Evolutionary conservation across 2,888 invertebrate species (phyloP).

Genomic region (Pardosa pseudoannulata): DNA sequence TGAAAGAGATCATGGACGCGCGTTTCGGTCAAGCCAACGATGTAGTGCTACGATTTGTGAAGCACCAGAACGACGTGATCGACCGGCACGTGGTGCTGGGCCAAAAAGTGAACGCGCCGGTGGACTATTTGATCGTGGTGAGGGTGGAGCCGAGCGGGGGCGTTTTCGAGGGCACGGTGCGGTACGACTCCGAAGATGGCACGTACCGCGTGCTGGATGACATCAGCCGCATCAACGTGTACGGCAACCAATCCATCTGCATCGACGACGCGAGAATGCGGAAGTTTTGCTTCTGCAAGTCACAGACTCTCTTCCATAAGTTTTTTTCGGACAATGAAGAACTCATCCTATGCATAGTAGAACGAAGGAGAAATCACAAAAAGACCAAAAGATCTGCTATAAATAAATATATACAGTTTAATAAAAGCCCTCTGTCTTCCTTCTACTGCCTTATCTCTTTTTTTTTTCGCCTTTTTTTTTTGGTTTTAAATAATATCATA

Average conservation of each 20-base stretch:
- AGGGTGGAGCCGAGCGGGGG: slow-evolving; percentile 84
- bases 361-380: too few species aligned
- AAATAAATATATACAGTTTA: background rate
- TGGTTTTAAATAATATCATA: too few species aligned
- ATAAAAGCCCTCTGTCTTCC: background rate
- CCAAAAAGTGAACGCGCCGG: slow-evolving; percentile 65
- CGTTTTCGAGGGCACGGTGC: slow-evolving; percentile 88
- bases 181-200: slow-evolving; percentile 76
- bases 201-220: slow-evolving; percentile 82
- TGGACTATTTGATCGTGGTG: slow-evolving; percentile 82
- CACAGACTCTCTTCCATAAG: slow-evolving; percentile 45
- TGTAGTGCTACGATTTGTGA: slow-evolving; percentile 63
- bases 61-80: slow-evolving; percentile 70
- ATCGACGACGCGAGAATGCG: slow-evolving; percentile 76
- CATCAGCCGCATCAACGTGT: slow-evolving; percentile 78
- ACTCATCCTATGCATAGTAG: slow-evolving; percentile 29
- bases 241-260: slow-evolving; percentile 78
- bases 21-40: slow-evolving; percentile 70
- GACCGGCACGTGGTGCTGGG: slow-evolving; percentile 68
- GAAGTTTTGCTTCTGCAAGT: slow-evolving; percentile 78
- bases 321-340: slow-evolving; percentile 57
- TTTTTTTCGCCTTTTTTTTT: too few species aligned
- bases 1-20: slow-evolving; percentile 64
- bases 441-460: background rate
- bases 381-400: background rate